A percentile compares a stretch with the other conserved stretches of the same genome.
Conservation (phyloP, 1,140 invertebrate species). For the Cheumatopsyche charites region DNA sequence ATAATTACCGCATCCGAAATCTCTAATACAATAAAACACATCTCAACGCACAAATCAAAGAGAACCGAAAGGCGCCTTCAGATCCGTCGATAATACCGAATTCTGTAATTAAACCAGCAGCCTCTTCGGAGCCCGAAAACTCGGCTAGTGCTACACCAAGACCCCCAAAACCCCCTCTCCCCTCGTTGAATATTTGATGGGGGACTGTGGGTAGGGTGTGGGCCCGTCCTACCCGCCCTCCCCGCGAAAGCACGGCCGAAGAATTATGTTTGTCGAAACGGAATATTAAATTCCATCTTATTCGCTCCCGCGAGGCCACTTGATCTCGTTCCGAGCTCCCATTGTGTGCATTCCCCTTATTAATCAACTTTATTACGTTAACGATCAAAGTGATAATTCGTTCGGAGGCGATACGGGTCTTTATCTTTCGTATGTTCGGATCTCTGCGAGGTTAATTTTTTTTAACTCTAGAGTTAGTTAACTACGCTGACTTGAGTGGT, state of each 20-base stretch:
- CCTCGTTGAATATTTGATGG: constrained; percentile 10
- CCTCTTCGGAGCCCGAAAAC: too few relatives aligned
- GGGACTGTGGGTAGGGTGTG: neutral
- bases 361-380: constrained; percentile 33
- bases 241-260: constrained; percentile 22
- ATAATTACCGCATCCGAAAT: too few relatives aligned
- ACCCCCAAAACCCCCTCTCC: too few relatives aligned
- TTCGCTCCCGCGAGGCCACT: constrained; percentile 28
- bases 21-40: too few relatives aligned
- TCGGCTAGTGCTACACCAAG: too few relatives aligned
- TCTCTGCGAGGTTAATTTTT: too few relatives aligned
- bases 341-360: constrained; percentile 32
- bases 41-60: too few relatives aligned
- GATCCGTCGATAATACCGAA: constrained; percentile 1
- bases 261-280: constrained; percentile 32
- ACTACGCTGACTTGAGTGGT: too few relatives aligned
- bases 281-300: constrained; percentile 31
- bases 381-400: constrained; percentile 22
- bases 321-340: constrained; percentile 26
- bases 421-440: too few relatives aligned
- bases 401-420: too few relatives aligned
- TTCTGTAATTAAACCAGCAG: constrained; percentile 3
- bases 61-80: too few relatives aligned
- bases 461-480: too few relatives aligned
- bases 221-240: neutral